Conservation (phyloP, 2,888 invertebrate genomes). For the Meiosimyza platycephala region DNA sequence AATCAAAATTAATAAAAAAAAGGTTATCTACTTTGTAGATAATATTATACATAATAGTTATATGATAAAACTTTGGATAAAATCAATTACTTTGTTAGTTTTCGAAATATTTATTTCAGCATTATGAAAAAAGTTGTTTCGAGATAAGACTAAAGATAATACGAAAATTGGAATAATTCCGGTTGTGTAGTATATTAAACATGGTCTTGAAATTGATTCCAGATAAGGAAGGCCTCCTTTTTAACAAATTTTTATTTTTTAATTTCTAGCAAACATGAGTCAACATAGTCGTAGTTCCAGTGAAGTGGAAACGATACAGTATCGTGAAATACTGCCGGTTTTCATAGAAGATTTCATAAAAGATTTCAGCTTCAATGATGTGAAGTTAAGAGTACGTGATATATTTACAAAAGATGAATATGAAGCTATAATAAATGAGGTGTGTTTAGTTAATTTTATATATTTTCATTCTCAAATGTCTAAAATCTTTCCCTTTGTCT, state of each 20-base stretch:
- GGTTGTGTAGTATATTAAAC: background rate
- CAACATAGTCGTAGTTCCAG: constrained; percentile 52
- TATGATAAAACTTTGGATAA: too few relatives aligned
- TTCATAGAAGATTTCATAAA: constrained; percentile 47
- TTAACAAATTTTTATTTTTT: constrained; percentile 22
- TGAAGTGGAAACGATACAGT: constrained; percentile 49
- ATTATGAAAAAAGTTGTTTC: too few relatives aligned
- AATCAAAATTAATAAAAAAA: too few relatives aligned
- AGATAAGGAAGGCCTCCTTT: background rate
- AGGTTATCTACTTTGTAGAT: too few relatives aligned
- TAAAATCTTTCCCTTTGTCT: background rate
- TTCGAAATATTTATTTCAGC: too few relatives aligned
- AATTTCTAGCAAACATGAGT: constrained; percentile 44
- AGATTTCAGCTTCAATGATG: constrained; percentile 52
- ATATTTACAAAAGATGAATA: constrained; percentile 40
- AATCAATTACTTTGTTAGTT: too few relatives aligned
- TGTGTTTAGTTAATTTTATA: constrained; percentile 6
- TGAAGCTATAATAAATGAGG: constrained; percentile 42
- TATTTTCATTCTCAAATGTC: too few relatives aligned
- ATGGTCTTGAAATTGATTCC: too few relatives aligned
- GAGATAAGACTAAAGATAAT: background rate
- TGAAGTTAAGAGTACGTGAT: constrained; percentile 42
- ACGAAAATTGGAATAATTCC: background rate
- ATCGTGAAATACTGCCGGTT: constrained; percentile 50
- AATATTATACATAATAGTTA: too few relatives aligned